Evolutionary conservation across 2,113 vertebrate genomes (phyloP).

Genomic region (Trematocara stigmaticum): DNA sequence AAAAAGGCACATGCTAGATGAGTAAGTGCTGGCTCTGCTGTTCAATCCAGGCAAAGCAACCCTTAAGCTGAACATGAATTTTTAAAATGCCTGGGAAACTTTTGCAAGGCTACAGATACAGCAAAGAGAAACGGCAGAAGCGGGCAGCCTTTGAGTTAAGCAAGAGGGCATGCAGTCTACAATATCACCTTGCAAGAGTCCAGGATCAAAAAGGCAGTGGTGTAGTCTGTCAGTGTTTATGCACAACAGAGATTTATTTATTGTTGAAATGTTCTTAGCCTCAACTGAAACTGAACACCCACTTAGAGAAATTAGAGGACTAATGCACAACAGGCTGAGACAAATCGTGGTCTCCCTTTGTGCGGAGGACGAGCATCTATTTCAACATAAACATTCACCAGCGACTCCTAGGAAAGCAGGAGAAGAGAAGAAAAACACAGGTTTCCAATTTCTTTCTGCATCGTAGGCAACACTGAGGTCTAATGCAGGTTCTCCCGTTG

Average conservation of each 20-base stretch:
- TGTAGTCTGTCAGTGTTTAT: background rate
- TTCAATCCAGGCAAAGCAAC: background rate
- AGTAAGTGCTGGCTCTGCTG: background rate
- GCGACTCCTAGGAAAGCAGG: background rate
- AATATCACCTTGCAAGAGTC: background rate
- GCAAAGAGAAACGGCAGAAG: background rate
- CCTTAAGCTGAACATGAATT: background rate
- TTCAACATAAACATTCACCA: constrained; percentile 32
- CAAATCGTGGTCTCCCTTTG: constrained; percentile 4
- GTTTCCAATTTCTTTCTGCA: constrained; percentile 2
- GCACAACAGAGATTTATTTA: constrained; percentile 28
- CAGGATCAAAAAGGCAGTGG: background rate
- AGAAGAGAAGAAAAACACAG: background rate
- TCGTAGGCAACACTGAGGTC: background rate
- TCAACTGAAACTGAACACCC: constrained; percentile 38
- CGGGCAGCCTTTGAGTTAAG: background rate
- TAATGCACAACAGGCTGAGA: constrained; percentile 43
- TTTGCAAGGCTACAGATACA: background rate
- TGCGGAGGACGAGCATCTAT: constrained; percentile 15
- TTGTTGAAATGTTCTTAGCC: constrained; percentile 31
- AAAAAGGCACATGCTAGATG: background rate
- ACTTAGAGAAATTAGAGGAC: constrained; percentile 20
- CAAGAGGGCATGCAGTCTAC: background rate
- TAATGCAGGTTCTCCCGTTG: background rate
- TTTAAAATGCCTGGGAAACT: constrained; percentile 20